phyloP scores from a whole-genome alignment of 2,888 invertebrate species.

The Nemotelus pantherinus region DNA sequence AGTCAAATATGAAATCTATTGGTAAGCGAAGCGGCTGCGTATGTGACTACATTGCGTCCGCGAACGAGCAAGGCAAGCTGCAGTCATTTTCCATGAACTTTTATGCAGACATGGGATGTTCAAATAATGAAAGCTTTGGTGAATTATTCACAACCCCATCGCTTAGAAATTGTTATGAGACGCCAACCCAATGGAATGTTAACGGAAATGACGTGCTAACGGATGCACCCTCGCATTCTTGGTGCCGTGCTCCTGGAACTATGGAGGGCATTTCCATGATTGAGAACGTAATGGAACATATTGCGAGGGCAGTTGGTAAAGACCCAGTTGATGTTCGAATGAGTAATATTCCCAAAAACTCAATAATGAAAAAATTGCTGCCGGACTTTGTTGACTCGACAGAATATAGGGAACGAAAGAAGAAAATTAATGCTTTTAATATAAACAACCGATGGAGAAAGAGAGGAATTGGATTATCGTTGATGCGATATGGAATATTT shows the following conservation, averaged over 20 bases:
- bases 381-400: constrained; percentile 64
- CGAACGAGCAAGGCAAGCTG: constrained; percentile 71
- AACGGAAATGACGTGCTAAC: constrained; percentile 72
- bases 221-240: constrained; percentile 72
- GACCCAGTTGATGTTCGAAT: constrained; percentile 69
- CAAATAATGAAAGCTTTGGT: constrained; percentile 67
- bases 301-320: constrained; percentile 65
- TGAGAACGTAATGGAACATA: constrained; percentile 73
- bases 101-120: constrained; percentile 64
- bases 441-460: constrained; percentile 79
- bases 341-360: constrained; percentile 63
- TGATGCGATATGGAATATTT: constrained; percentile 71
- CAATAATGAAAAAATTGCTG: constrained; percentile 62
- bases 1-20: constrained; percentile 72
- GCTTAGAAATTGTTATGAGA: constrained; percentile 69
- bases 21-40: constrained; percentile 71
- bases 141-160: constrained; percentile 56
- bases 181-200: constrained; percentile 72
- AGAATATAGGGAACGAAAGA: constrained; percentile 68
- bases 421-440: constrained; percentile 69
- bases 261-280: constrained; percentile 69
- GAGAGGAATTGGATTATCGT: constrained; percentile 71
- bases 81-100: constrained; percentile 57
- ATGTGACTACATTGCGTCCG: constrained; percentile 71
- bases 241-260: constrained; percentile 69